Evolutionary conservation across 2,888 invertebrate genomes (phyloP).

Genomic region (Nomada ruficornis): DNA sequence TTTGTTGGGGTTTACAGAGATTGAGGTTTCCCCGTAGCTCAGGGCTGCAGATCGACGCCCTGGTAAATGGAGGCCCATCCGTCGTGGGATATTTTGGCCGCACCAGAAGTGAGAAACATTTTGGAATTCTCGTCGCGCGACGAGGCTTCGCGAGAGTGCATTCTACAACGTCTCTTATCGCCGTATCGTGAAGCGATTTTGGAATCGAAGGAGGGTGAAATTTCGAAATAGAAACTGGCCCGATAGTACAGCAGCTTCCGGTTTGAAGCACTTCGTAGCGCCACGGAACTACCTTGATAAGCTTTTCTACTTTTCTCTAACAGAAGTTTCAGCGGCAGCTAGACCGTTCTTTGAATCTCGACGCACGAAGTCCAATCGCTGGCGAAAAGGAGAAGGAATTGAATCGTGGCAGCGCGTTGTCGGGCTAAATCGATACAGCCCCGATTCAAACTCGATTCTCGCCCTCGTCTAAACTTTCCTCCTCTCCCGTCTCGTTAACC

Average conservation of each 20-base stretch:
- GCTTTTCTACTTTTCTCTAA: constrained; percentile 19
- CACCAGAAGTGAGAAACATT: not conserved
- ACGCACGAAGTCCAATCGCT: constrained; percentile 19
- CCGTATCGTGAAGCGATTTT: constrained; percentile 23
- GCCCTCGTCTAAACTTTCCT: constrained; percentile 48
- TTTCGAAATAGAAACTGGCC: constrained; percentile 34
- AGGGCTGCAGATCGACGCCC: constrained; percentile 1
- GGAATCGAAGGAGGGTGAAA: constrained; percentile 25
- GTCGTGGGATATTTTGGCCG: not conserved
- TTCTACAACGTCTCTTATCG: not conserved
- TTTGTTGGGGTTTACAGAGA: not conserved
- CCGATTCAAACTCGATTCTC: constrained; percentile 61
- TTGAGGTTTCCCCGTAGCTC: not conserved
- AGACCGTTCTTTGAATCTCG: constrained; percentile 54
- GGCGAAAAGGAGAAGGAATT: constrained; percentile 14
- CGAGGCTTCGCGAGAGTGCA: not conserved
- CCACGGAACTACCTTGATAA: constrained; percentile 4
- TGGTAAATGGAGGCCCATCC: constrained; percentile 2
- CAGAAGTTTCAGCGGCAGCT: constrained; percentile 38
- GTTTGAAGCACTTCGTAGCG: not conserved
- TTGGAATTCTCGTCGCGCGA: constrained; percentile 14
- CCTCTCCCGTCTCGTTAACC: not conserved
- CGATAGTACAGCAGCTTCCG: not conserved
- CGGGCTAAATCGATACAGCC: constrained; percentile 48
- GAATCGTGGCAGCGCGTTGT: constrained; percentile 13